A percentile compares a stretch with the other conserved stretches of the same genome.
phyloP scores from a whole-genome alignment of 2,113 vertebrate genomes.

The Prionailurus viverrinus region DNA sequence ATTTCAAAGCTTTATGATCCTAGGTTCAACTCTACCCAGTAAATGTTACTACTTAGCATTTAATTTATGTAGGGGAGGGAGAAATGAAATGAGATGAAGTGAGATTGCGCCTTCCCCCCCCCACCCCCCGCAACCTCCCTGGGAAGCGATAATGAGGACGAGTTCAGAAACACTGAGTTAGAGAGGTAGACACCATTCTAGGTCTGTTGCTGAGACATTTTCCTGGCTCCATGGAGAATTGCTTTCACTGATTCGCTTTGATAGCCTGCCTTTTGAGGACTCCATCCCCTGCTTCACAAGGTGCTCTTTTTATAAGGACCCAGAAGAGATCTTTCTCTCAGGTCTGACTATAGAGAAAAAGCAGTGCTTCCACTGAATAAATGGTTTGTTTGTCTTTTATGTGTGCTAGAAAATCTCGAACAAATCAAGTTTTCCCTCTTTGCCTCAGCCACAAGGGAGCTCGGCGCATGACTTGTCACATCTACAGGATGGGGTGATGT shows the following conservation, averaged over 20 bases:
- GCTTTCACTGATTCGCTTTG: background rate
- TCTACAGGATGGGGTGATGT: too few relatives aligned
- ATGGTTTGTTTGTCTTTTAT: background rate
- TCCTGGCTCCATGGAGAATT: background rate
- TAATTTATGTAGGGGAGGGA: background rate
- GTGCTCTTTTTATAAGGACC: background rate
- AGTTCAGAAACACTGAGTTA: background rate
- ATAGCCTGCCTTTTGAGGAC: background rate
- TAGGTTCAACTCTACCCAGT: background rate
- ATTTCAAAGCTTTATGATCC: background rate
- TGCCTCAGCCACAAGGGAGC: background rate
- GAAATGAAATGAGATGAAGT: background rate
- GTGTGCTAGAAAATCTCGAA: background rate
- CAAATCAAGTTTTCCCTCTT: slow-evolving; percentile 6
- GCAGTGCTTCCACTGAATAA: background rate
- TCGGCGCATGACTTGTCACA: background rate
- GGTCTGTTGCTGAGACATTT: background rate
- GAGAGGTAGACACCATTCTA: background rate
- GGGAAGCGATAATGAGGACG: background rate
- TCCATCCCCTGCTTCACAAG: background rate
- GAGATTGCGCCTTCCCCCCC: background rate
- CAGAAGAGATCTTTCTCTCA: background rate
- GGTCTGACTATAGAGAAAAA: background rate
- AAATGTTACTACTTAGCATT: background rate
- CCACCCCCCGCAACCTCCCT: background rate